Conservation (phyloP, 1,140 invertebrate species). For the Linepithema humile region DNA sequence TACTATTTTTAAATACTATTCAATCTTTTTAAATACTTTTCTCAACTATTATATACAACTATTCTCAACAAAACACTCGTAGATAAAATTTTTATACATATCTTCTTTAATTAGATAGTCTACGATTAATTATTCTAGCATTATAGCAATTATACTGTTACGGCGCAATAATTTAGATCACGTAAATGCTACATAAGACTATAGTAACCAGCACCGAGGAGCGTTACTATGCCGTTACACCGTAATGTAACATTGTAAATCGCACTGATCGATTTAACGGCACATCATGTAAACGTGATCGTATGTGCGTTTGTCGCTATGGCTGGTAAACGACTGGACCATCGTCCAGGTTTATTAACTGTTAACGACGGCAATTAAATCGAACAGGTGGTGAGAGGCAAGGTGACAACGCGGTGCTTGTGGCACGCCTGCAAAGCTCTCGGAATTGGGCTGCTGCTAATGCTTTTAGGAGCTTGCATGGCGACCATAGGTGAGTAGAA, state of each 20-base stretch:
- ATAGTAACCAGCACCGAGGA: not conserved
- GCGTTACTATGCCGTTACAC: constrained; percentile 20
- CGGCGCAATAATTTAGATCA: constrained; percentile 12
- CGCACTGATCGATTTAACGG: constrained; percentile 34
- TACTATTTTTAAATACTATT: too few species aligned
- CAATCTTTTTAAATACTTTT: too few species aligned
- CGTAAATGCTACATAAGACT: not conserved
- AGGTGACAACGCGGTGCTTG: constrained; percentile 93
- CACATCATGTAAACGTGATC: not conserved
- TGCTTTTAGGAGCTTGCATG: constrained; percentile 94
- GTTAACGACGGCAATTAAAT: constrained; percentile 78
- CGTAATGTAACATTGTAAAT: constrained; percentile 32
- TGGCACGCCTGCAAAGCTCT: constrained; percentile 96
- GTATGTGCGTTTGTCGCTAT: not conserved
- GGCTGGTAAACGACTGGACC: constrained; percentile 35
- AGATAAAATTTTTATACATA: constrained; percentile 16
- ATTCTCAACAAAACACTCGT: not conserved
- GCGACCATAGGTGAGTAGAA: constrained; percentile 91
- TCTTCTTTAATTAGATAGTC: not conserved
- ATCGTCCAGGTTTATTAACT: constrained; percentile 61
- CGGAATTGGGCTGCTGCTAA: constrained; percentile 92
- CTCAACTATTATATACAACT: constrained; percentile 2
- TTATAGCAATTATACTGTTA: not conserved
- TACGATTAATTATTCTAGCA: constrained; percentile 4
- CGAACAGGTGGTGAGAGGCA: constrained; percentile 89